A percentile compares a stretch with the other conserved stretches of the same genome.
phyloP scores from a whole-genome alignment of 2,797 vertebrate genomes.

The Rhincodon typus region DNA sequence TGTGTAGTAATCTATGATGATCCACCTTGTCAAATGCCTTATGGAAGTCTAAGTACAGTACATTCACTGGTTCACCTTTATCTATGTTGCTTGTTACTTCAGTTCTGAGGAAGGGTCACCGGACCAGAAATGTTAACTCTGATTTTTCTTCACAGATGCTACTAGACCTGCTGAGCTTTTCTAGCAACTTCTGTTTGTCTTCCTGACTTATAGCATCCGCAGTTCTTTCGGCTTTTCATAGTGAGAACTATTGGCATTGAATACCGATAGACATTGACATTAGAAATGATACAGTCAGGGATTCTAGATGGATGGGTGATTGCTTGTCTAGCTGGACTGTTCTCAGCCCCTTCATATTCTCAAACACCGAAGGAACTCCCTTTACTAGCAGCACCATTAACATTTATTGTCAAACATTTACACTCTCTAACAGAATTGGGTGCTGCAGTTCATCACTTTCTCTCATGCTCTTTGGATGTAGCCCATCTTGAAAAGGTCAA shows the following conservation, averaged over 20 bases:
- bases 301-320: neutral
- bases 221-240: neutral
- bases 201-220: no score
- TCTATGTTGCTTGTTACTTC: no score
- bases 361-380: neutral
- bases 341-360: neutral
- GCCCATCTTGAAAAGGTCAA: constrained; percentile 19
- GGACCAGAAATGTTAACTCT: no score
- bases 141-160: no score
- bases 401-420: neutral
- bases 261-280: neutral
- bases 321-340: neutral
- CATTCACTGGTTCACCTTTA: no score
- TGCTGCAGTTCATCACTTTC: neutral
- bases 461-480: neutral
- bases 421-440: no score
- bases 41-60: no score
- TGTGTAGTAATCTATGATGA: no score
- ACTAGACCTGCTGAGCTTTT: no score
- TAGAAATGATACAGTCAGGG: neutral
- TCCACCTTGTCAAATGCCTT: no score
- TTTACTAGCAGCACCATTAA: neutral
- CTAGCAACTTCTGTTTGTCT: no score
- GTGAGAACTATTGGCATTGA: neutral
- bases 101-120: no score